phyloP scores from a whole-genome alignment of 2,113 vertebrate species.

The Otocyon megalotis region DNA sequence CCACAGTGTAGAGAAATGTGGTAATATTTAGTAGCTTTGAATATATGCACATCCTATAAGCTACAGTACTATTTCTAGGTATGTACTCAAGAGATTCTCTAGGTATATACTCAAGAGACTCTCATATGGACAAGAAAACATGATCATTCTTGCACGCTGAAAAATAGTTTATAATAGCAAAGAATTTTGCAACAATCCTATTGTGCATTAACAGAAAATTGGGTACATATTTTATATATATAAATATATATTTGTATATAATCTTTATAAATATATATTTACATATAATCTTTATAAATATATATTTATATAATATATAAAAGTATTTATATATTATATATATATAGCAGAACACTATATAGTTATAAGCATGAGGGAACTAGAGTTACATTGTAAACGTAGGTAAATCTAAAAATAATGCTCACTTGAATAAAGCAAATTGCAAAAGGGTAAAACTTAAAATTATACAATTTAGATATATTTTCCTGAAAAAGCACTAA shows the following conservation, averaged over 20 bases:
- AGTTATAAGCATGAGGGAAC: background rate
- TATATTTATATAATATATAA: too few species aligned
- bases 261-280: too few species aligned
- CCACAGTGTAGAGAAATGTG: background rate
- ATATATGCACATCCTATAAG: background rate
- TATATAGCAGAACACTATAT: background rate
- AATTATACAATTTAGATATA: background rate
- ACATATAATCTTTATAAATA: too few species aligned
- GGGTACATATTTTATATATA: background rate
- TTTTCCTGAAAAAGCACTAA: background rate
- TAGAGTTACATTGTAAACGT: background rate
- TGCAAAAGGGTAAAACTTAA: background rate
- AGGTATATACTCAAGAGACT: background rate
- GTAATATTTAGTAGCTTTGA: background rate
- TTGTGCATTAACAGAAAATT: background rate
- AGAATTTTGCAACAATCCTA: background rate
- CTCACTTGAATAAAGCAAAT: background rate
- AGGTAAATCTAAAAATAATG: constrained; percentile 29
- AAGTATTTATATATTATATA: background rate
- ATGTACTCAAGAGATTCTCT: background rate
- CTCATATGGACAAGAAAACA: background rate
- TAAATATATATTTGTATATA: background rate
- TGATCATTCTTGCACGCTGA: background rate
- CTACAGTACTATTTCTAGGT: background rate
- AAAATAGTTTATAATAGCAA: background rate